phyloP scores from a whole-genome alignment of 1,140 invertebrate species.

The Drosophila nigromelanica region DNA sequence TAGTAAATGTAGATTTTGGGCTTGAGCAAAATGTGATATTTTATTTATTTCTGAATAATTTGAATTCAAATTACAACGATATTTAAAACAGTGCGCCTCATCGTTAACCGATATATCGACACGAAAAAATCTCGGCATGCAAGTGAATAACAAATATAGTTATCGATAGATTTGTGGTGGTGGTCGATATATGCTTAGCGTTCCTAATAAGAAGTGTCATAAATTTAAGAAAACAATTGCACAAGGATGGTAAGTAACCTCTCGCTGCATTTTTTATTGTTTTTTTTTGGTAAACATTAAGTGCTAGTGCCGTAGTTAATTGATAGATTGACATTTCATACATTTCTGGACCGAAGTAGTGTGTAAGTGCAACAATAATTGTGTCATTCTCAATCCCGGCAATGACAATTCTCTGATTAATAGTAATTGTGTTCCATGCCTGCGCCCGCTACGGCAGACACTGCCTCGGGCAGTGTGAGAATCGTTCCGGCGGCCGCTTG shows the following conservation, averaged over 20 bases:
- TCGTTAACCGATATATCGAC: background rate
- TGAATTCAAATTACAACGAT: too few relatives aligned
- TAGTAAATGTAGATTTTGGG: too few relatives aligned
- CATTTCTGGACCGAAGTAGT: constrained; percentile 51
- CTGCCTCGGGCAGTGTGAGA: constrained; percentile 24
- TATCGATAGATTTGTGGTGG: constrained; percentile 30
- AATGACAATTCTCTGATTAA: constrained; percentile 24
- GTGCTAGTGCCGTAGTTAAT: constrained; percentile 42
- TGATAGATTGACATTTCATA: constrained; percentile 64
- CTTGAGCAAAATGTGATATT: too few relatives aligned
- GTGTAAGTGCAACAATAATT: constrained; percentile 17
- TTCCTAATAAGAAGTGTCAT: constrained; percentile 9
- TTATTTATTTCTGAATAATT: too few relatives aligned
- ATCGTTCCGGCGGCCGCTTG: constrained; percentile 1
- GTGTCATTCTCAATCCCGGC: background rate
- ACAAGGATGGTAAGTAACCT: constrained; percentile 46
- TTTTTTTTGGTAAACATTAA: constrained; percentile 62
- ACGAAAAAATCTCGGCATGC: background rate
- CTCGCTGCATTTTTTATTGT: constrained; percentile 52
- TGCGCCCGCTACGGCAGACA: constrained; percentile 7
- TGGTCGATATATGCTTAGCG: constrained; percentile 6
- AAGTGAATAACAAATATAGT: background rate
- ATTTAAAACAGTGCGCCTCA: constrained; percentile 2
- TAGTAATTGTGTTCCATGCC: constrained; percentile 46
- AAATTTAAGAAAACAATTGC: constrained; percentile 7